Percentiles rank a stretch among this genome's conserved stretches.
phyloP scores from a whole-genome alignment of 2,797 vertebrate species.

The Semaprochilodus insignis region DNA sequence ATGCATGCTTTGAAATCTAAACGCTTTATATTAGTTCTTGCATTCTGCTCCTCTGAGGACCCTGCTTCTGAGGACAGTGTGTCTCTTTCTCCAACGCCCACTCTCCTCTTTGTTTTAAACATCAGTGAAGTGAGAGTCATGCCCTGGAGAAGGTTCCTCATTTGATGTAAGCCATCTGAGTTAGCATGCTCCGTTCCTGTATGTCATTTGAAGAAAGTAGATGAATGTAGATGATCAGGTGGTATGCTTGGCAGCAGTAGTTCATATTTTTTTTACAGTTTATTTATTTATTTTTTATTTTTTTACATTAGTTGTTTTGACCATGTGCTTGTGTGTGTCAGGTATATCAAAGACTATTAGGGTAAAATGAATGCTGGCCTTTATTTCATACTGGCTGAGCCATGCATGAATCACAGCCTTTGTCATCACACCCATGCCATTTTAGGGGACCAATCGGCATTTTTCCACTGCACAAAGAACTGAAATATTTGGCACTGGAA shows the following conservation, averaged over 20 bases:
- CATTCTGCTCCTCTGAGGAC: slow-evolving; percentile 1
- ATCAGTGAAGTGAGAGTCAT: slow-evolving; percentile 74
- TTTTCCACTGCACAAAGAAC: too few species aligned
- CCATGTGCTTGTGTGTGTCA: too few species aligned
- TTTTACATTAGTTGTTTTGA: neutral
- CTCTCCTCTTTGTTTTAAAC: slow-evolving; percentile 78
- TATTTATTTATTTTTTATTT: neutral
- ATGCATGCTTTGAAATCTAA: neutral
- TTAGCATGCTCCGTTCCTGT: neutral
- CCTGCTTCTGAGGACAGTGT: neutral
- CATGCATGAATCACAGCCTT: too few species aligned
- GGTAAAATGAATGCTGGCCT: too few species aligned
- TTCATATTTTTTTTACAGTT: neutral
- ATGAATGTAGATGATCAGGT: neutral
- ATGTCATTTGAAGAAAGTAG: neutral
- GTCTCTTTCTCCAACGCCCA: slow-evolving; percentile 59
- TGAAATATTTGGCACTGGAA: too few species aligned
- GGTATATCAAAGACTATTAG: too few species aligned
- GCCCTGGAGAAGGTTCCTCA: slow-evolving; percentile 69
- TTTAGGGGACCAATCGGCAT: too few species aligned
- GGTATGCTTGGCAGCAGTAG: neutral
- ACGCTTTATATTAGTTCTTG: neutral
- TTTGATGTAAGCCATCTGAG: slow-evolving; percentile 61
- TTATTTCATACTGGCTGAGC: too few species aligned
- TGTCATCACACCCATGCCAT: too few species aligned